Base-by-base conservation (phyloP, 2,888 invertebrate genomes). In the Stenichneumon culpator region DNA sequence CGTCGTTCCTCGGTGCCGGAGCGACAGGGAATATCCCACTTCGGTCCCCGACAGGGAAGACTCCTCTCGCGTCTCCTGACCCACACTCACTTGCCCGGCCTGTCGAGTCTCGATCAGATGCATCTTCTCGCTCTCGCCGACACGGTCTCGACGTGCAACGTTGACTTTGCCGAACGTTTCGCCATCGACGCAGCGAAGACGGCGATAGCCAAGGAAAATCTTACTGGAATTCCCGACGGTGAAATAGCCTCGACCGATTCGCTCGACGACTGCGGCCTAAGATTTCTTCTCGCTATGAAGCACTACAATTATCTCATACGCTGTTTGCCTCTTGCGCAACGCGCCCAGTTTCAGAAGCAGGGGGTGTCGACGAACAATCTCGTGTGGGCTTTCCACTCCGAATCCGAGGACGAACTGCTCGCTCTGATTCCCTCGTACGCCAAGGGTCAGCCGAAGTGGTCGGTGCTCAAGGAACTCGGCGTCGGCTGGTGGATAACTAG, bases 341-440 rank as follows among this genome's bases (percentile, higher is more conserved):
- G 99, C 77, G 97, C 97, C 0, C 96, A 96, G 79, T 96, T 99
- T 87, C 98, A 98, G 91, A 97, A 97, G 77, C 97, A 97, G 87
- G 99, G 98, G 28, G 97, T 98, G 0, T 97, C 97, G 50, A 97
- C 97, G 11, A 97, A 98, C 89, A 98, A 99, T 94, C 95, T 99
- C 25, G 99, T 99, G 3, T 99, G 99, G 99, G 99, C 99, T 0
- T 99, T 98, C 94, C 99, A 99, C 94, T 99, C 99, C 0, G 99
- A 99, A 94, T 98, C 98, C 25, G 98, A 99, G 93, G 99, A 99
- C 90, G 99, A 99, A 93, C 95, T 99, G 79, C 94, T 99, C 16
- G 97, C 97, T 82, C 95, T 99, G 72, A 97, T 99, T 87, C 99
- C 99, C 0, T 97, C 97, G 0, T 98, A 97, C 89, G 96, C 97